phyloP scores from a whole-genome alignment of 2,113 vertebrate genomes.

The Cervus canadensis region DNA sequence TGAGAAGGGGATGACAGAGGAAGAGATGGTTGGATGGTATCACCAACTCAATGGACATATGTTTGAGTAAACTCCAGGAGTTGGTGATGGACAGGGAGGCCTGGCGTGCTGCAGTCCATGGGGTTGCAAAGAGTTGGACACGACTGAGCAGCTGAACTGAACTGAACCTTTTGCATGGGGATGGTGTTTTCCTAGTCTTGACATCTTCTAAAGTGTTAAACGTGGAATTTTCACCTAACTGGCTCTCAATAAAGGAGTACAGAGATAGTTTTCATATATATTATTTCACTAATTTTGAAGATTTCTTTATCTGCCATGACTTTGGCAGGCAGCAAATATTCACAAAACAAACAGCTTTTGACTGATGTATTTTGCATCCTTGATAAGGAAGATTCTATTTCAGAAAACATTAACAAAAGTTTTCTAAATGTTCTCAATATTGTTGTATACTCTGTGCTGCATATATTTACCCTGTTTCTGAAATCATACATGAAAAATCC shows the following conservation, averaged over 20 bases:
- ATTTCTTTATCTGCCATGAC: background rate
- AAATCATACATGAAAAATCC: background rate
- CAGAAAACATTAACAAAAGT: background rate
- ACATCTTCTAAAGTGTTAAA: background rate
- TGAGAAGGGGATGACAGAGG: background rate
- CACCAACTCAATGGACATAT: background rate
- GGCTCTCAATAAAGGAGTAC: background rate
- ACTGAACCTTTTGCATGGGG: background rate
- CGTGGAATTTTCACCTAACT: background rate
- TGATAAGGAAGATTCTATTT: background rate
- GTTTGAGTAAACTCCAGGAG: background rate
- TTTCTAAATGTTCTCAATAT: background rate
- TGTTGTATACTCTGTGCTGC: background rate
- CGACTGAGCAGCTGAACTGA: background rate
- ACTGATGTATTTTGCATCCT: background rate
- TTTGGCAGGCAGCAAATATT: background rate
- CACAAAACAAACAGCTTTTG: background rate
- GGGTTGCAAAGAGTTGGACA: background rate
- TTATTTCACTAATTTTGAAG: background rate
- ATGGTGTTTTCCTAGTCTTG: background rate
- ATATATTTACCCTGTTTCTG: background rate
- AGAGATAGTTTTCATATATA: background rate
- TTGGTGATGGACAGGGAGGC: background rate
- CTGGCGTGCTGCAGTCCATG: background rate
- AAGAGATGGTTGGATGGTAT: background rate